Evolutionary conservation across 2,113 vertebrate species (phyloP).

Genomic region (Hoplias malabaricus): DNA sequence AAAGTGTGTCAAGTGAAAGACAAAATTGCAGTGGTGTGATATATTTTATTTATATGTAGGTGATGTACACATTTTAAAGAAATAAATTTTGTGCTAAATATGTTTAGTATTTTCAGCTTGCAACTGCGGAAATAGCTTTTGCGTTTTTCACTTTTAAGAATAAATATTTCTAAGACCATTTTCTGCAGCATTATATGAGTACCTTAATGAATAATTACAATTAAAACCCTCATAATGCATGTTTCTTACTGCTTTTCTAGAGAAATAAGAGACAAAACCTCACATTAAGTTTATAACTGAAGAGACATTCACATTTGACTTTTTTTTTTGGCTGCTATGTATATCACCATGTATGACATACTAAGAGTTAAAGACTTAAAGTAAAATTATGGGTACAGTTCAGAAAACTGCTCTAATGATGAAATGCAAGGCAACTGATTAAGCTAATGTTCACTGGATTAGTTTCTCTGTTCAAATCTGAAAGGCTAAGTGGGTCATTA

Average conservation of each 20-base stretch:
- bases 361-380: too few relatives aligned
- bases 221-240: neutral
- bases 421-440: neutral
- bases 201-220: neutral
- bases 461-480: neutral
- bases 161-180: too few relatives aligned
- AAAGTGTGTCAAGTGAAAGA: neutral
- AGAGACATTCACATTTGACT: neutral
- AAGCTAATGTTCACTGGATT: neutral
- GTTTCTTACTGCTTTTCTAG: neutral
- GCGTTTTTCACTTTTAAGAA: too few relatives aligned
- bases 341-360: too few relatives aligned
- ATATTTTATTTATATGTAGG: neutral
- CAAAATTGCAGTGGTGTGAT: neutral
- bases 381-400: neutral
- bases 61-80: neutral
- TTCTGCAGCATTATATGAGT: neutral
- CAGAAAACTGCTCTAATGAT: neutral
- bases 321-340: too few relatives aligned
- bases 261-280: neutral
- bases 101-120: neutral
- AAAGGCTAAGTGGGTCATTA: neutral
- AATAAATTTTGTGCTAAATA: neutral
- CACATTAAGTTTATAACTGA: neutral
- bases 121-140: too few relatives aligned